phyloP scores from a whole-genome alignment of 2,888 invertebrate genomes.

The Dryobota labecula region DNA sequence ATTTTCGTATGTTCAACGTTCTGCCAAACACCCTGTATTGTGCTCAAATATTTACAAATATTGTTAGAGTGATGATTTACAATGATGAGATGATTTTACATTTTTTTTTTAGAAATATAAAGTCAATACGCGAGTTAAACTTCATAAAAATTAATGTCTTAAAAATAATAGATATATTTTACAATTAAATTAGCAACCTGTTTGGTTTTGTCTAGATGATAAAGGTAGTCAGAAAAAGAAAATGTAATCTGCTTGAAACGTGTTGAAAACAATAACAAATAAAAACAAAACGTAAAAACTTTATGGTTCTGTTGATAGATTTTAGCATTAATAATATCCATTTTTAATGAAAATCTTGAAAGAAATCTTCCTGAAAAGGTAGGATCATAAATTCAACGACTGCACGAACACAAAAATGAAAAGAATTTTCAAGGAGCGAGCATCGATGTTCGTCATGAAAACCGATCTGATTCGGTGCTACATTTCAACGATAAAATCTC shows the following conservation, averaged over 20 bases:
- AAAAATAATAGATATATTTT: no score
- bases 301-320: constrained; percentile 19
- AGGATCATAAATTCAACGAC: constrained; percentile 9
- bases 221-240: constrained; percentile 2
- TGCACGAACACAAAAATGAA: not conserved
- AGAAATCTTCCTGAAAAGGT: not conserved
- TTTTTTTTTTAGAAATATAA: no score
- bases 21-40: no score
- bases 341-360: constrained; percentile 7
- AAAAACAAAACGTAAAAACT: constrained; percentile 17
- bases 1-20: no score
- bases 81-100: no score
- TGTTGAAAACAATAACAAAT: constrained; percentile 27
- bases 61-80: no score
- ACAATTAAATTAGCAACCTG: no score
- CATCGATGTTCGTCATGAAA: constrained; percentile 4
- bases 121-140: no score
- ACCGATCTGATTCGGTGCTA: not conserved
- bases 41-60: no score
- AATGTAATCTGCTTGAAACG: not conserved
- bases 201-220: no score
- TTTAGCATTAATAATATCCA: constrained; percentile 1
- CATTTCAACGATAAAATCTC: constrained; percentile 14
- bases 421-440: constrained; percentile 1
- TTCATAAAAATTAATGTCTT: no score